Percentiles rank a stretch among this genome's conserved stretches.
Conservation (phyloP, 2,113 vertebrate species). For the Gasterosteus nipponicus region DNA sequence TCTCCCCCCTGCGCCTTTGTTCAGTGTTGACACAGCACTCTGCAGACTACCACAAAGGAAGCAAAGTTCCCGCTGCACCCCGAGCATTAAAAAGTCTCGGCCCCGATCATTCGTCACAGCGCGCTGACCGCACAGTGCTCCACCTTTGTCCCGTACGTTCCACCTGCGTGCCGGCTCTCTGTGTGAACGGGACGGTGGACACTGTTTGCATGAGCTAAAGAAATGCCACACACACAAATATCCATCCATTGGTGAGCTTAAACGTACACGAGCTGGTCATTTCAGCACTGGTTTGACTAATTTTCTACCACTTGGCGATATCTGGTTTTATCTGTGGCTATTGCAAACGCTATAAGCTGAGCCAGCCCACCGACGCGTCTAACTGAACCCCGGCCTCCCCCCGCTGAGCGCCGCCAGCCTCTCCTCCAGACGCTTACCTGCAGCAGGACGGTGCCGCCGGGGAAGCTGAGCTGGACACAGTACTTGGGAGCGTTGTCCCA, state of each 20-base stretch:
- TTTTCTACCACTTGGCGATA: too few relatives aligned
- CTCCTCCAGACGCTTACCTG: constrained; percentile 84
- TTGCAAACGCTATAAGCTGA: neutral
- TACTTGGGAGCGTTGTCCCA: constrained; percentile 99
- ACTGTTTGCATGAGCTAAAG: neutral
- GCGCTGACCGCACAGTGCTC: neutral
- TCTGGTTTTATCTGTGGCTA: neutral
- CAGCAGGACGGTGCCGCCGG: constrained; percentile 93
- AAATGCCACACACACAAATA: neutral
- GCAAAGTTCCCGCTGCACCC: neutral
- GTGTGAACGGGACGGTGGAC: neutral
- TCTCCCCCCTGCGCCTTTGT: neutral
- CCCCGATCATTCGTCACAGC: neutral
- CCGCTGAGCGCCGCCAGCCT: neutral
- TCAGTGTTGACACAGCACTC: neutral
- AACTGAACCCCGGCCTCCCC: too few relatives aligned
- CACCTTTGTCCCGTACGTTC: neutral
- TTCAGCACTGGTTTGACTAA: neutral
- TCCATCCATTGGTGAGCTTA: neutral
- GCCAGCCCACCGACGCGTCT: neutral
- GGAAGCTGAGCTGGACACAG: constrained; percentile 98
- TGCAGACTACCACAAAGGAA: neutral
- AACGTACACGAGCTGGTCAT: neutral
- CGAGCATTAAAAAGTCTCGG: neutral
- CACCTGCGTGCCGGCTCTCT: neutral